A percentile compares a stretch with the other conserved stretches of the same genome.
Evolutionary conservation across 1,140 invertebrate species (phyloP).

Genomic region (Trypoxylus dichotomus): DNA sequence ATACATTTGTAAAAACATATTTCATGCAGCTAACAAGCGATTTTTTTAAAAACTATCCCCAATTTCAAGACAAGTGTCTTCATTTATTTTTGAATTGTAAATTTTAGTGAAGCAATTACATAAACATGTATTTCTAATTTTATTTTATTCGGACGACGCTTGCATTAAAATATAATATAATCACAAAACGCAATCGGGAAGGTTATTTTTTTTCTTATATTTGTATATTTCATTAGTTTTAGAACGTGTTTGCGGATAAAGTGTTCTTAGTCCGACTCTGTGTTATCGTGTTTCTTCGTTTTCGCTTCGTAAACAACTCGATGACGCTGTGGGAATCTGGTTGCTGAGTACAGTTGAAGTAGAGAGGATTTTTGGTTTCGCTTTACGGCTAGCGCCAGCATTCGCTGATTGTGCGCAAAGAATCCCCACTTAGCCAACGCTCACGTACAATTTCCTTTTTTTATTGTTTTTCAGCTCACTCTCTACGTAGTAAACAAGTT

Average conservation of each 20-base stretch:
- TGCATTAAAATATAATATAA: too few species aligned
- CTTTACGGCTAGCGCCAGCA: slow-evolving; percentile 10
- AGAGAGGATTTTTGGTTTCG: slow-evolving; percentile 19
- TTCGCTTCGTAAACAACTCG: slow-evolving; percentile 21
- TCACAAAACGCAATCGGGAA: too few species aligned
- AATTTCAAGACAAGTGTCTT: too few species aligned
- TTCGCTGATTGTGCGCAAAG: slow-evolving; percentile 17
- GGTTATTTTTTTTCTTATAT: too few species aligned
- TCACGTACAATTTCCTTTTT: slow-evolving; percentile 16
- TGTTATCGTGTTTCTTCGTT: slow-evolving; percentile 22
- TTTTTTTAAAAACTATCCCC: too few species aligned
- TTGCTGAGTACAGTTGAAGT: neutral
- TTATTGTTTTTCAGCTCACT: slow-evolving; percentile 8
- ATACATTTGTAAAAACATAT: too few species aligned
- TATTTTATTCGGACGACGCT: too few species aligned
- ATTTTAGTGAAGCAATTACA: too few species aligned
- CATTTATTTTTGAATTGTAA: too few species aligned
- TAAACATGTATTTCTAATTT: too few species aligned
- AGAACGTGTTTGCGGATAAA: neutral
- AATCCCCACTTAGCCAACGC: neutral
- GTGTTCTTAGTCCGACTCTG: neutral
- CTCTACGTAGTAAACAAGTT: slow-evolving; percentile 20
- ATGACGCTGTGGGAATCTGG: slow-evolving; percentile 20
- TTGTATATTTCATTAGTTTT: too few species aligned
- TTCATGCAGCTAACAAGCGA: too few species aligned